These are phyloP conservation scores for Kryphioiulus occultus DNA, from an alignment of 2,888 invertebrate species.

Conservation along the genomic window DNA sequence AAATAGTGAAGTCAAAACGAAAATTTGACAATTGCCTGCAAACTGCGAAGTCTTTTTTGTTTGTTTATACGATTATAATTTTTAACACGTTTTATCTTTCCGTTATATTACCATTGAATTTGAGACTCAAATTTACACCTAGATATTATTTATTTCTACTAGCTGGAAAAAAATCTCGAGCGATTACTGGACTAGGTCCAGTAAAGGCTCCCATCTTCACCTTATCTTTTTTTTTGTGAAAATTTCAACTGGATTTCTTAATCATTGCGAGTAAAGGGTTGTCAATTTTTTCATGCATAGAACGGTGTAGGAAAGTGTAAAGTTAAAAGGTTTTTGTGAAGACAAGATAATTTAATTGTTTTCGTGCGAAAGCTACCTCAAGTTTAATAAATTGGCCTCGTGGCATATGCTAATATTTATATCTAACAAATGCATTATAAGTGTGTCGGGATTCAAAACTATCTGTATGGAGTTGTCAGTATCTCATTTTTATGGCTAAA, in stretches of 20 bases:
- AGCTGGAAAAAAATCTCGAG: neutral
- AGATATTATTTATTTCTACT: constrained; percentile 40
- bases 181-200: neutral
- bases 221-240: constrained; percentile 28
- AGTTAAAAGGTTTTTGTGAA: constrained; percentile 45
- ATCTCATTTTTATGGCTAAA: neutral
- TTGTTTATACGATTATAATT: constrained; percentile 32
- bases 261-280: constrained; percentile 12
- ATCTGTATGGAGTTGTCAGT: neutral
- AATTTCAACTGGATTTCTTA: constrained; percentile 21
- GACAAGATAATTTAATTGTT: constrained; percentile 47
- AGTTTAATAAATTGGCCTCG: constrained; percentile 48
- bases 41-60: constrained; percentile 8
- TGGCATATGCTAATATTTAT: constrained; percentile 46
- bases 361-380: constrained; percentile 47
- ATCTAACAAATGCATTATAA: constrained; percentile 44
- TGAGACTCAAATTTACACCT: constrained; percentile 37
- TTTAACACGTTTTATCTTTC: constrained; percentile 17
- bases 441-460: constrained; percentile 45
- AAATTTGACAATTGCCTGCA: constrained; percentile 11
- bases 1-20: constrained; percentile 19
- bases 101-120: constrained; percentile 39
- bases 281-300: constrained; percentile 41
- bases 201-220: neutral
- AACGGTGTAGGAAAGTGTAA: constrained; percentile 47